Evolutionary conservation across 2,888 invertebrate species (phyloP), one percentile per base, ranked within the genome.

Genomic region (Pogonocherus hispidulus): DNA sequence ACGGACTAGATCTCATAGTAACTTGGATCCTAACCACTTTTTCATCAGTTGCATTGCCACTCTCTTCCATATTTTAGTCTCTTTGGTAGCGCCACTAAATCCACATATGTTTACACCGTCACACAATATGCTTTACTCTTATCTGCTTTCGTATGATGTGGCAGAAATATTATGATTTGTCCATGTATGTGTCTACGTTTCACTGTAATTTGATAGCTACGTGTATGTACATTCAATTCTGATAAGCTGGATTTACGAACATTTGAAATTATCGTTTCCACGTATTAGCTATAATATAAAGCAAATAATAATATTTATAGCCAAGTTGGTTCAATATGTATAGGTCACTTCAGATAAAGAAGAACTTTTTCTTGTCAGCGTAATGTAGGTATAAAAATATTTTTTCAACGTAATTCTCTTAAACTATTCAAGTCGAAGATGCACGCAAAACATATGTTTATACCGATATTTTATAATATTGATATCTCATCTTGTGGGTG

Each of bases 171-270:
- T 51, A 37, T 9, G 49, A 62, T 62, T 51, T 49, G 51, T 51
- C 60, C 51, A 37, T 51, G 19, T 51, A 35, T 47, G 14, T 27
- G 59, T 46, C 35, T 62, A 62, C 60, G 60, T 62, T 51, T 62
- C 22, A 62, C 37, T n/a, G 37, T 47, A 59, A 59, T 32, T 44
- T 60, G 20, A 62, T 62, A n/a, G n/a, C n/a, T n/a, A 62, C 60
- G 51, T 51, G 60, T 22, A 35, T 14, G 18, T 59, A 47, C 16
- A 18, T 20, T 9, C 18, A 56, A 37, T 44, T 22, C 47, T 32
- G 59, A 59, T 59, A 59, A 59, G 27, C 5, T 11, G 32, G 6
- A 32, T 6, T 11, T 11, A 41, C n/a, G n/a, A n/a, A n/a, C n/a
- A n/a, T n/a, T 41, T 41, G 41, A 14, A 14, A 41, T 41, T 41